Conservation (phyloP, 2,888 invertebrate species). For the Serrognathus titanus region DNA sequence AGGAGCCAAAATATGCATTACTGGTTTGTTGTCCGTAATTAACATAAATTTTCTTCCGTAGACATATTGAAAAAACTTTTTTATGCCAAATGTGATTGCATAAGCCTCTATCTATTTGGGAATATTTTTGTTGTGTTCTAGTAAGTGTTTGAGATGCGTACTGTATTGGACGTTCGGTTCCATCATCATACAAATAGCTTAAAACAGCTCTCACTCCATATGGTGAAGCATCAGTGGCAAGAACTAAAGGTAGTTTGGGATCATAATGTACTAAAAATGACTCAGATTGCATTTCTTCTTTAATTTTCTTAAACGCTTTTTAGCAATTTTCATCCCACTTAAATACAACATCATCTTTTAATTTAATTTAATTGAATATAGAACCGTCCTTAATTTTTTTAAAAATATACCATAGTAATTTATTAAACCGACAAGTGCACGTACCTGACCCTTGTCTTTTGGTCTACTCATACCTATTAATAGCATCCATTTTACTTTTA, state of each 20-base stretch:
- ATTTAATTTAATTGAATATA: constrained; percentile 33
- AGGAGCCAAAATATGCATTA: constrained; percentile 11
- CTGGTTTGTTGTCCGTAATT: constrained; percentile 15
- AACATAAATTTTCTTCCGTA: constrained; percentile 12
- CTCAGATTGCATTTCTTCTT: constrained; percentile 28
- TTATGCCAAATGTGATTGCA: constrained; percentile 13
- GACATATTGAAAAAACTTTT: constrained; percentile 13
- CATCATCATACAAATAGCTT: constrained; percentile 36
- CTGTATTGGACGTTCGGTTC: constrained; percentile 39
- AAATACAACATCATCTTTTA: constrained; percentile 28
- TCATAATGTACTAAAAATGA: constrained; percentile 31
- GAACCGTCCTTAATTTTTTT: constrained; percentile 29
- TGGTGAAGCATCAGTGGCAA: constrained; percentile 32
- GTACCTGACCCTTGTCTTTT: constrained; percentile 29
- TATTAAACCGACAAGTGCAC: constrained; percentile 33
- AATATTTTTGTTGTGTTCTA: constrained; percentile 31
- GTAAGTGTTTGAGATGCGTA: constrained; percentile 38
- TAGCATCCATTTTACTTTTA: constrained; percentile 34
- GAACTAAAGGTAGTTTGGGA: constrained; percentile 27
- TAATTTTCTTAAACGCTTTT: constrained; percentile 28
- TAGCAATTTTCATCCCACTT: constrained; percentile 26
- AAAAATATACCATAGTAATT: constrained; percentile 40
- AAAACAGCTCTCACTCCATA: constrained; percentile 36
- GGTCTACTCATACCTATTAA: constrained; percentile 29
- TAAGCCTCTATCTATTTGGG: constrained; percentile 14